Base-by-base conservation (phyloP, 2,888 invertebrate genomes). In the Anarsia innoxiella region DNA sequence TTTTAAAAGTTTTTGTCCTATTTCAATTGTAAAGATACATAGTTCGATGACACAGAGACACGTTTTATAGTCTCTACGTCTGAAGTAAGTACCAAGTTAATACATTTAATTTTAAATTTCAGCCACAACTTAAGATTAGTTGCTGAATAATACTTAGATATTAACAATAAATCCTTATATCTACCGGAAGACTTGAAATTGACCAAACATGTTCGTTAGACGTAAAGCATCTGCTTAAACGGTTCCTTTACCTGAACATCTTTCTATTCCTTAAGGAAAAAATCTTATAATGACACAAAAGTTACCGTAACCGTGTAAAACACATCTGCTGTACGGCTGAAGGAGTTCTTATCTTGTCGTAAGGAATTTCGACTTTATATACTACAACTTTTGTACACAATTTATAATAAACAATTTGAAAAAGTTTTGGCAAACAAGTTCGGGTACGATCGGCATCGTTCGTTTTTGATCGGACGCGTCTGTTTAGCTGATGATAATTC, bases 271-370 rank as follows among this genome's bases (percentile, higher is more conserved):
- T 69, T 53, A 51, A 66, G 63, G 71, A 77, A 83, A 79, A 78
- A 78, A 75, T 66, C 68, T 66, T 62, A 66, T 64, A 67, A 75
- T 67, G 74, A 71, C 72, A 78, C 79, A 74, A 79, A 73, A 70
- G 66, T 73, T 64, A 63, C 71, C 66, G 57, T 73, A 71, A 74
- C 69, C 68, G 69, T 68, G 73, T 66, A 73, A 73, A 76, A 68
- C 64, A 72, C 83, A 83, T 80, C 83, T 83, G 83, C 80, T 67
- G 23, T 11, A 15, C 28, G 35, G 15, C 8, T 23, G 25, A 9
- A 23, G 33, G 11, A 15, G 11, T 26, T 14, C 6, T 13, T 13
- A 13, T 14, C 15, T 14, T 15, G 3, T 11, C 3, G 12, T n/a
- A 3, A 3, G 8, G 8, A 25, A 9, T n/a, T 25, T 25, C 25